Percentiles rank a stretch among this genome's conserved stretches.
These are phyloP conservation scores for Nansenia antarctica DNA, from an alignment of 2,113 vertebrate species.

Conservation along the genomic window DNA sequence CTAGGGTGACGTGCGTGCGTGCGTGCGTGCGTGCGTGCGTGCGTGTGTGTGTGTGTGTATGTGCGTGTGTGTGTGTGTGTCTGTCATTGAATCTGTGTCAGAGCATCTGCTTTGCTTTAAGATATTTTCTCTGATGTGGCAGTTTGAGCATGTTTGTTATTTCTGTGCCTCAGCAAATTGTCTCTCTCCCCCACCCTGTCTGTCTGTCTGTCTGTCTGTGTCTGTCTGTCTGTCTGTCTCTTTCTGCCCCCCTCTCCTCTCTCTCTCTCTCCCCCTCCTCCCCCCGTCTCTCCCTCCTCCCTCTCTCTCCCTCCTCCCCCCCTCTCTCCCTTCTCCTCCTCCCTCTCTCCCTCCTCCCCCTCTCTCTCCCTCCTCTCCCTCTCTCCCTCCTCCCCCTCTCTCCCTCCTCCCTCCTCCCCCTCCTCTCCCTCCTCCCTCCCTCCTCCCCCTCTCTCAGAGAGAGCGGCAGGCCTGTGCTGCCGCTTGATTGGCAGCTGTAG, in stretches of 20 bases:
- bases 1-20: conserved; percentile 8
- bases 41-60: conserved; percentile 7
- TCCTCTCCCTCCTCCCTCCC: conserved; percentile 32
- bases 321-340: not conserved
- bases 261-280: conserved; percentile 23
- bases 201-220: not conserved
- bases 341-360: not conserved
- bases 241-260: conserved; percentile 29
- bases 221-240: conserved; percentile 1
- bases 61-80: not conserved
- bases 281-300: not conserved
- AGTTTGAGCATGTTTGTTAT: conserved; percentile 27
- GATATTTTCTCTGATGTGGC: not conserved
- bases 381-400: conserved; percentile 11
- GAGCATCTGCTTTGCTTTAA: conserved; percentile 1
- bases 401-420: not conserved
- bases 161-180: conserved; percentile 30
- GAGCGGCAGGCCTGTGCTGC: conserved; percentile 88
- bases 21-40: not conserved
- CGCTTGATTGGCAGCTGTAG: conserved; percentile 87
- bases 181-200: conserved; percentile 14
- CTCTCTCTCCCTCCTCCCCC: not conserved
- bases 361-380: not conserved
- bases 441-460: conserved; percentile 66
- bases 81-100: not conserved